A percentile compares a stretch with the other conserved stretches of the same genome.
phyloP scores from a whole-genome alignment of 2,113 vertebrate species.

The Bufo gargarizans region DNA sequence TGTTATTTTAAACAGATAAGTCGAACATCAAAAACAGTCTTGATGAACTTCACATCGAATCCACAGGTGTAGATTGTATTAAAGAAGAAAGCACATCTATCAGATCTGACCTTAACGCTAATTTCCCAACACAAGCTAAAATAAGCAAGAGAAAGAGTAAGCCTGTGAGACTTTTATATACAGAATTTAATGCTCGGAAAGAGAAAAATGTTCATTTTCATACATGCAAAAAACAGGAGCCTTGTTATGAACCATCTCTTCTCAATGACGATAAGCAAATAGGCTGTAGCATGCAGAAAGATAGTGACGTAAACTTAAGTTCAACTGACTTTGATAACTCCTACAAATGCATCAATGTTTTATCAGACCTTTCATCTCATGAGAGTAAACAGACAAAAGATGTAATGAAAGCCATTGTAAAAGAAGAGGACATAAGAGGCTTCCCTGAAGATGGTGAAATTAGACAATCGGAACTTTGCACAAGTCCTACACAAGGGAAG shows the following conservation, averaged over 20 bases:
- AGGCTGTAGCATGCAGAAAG: not conserved
- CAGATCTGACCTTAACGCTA: not conserved
- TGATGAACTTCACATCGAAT: not conserved
- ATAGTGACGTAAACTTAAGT: not conserved
- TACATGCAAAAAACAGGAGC: not conserved
- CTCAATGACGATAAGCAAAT: not conserved
- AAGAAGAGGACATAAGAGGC: not conserved
- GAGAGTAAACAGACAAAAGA: not conserved
- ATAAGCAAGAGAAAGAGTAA: slow-evolving; percentile 46
- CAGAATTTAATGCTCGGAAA: not conserved
- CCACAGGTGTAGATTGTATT: not conserved
- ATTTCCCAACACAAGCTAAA: not conserved
- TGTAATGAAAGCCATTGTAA: not conserved
- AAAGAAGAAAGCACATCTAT: not conserved
- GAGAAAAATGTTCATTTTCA: not conserved
- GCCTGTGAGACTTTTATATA: slow-evolving; percentile 35
- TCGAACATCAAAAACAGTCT: not conserved
- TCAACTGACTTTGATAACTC: not conserved
- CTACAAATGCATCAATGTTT: not conserved
- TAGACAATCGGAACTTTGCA: not conserved
- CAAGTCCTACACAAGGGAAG: not conserved
- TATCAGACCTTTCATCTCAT: slow-evolving; percentile 2
- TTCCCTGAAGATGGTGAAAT: slow-evolving; percentile 23
- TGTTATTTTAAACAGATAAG: not conserved
- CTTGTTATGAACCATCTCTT: not conserved